Evolutionary conservation across 1,140 invertebrate genomes (phyloP), one percentile per base, ranked within the genome.

Genomic region (Oryctes rhinoceros): DNA sequence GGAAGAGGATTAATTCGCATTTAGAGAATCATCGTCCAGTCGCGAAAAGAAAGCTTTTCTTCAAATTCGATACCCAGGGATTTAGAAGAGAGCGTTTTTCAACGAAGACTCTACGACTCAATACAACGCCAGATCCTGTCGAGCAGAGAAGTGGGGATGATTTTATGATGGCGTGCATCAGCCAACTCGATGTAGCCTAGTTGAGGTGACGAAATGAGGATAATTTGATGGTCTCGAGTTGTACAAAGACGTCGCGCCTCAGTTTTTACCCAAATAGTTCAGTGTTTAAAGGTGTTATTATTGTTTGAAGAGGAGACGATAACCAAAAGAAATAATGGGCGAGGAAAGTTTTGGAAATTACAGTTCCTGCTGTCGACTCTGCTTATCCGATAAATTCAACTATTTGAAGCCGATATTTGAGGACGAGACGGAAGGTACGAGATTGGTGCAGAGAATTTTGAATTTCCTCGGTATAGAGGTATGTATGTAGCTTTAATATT

Each of bases 361-460:
- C 79, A 83, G 80, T 76, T 79, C 81, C 67, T 85, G 85, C 81
- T 86, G 86, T 78, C 83, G 86, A 78, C 82, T 86, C 48, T 86
- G 86, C 78, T 82, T 86, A 62, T 80, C 82, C 5, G 84, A 86
- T n/a, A 84, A 81, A 53, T 65, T 78, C 18, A 83, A 84, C 47
- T 79, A 82, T 65, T 81, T 86, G 78, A 85, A 84, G 80, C 83
- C 82, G 47, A 79, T 86, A 80, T 86, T 84, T 80, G 80, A 81
- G 39, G 85, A 84, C 76, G 84, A 83, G 48, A 79, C 76, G 24
- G 67, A 80, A 65, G 79, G 83, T 75, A 80, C 65, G 44, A 59
- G 18, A 39, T 78, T 86, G n/a, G 80, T 80, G 47, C 81, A 83
- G 48, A 84, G 84, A 80, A 86, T 86, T 78, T 76, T 79, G 39